phyloP scores from a whole-genome alignment of 2,113 vertebrate species.

The Neogobius melanostomus region DNA sequence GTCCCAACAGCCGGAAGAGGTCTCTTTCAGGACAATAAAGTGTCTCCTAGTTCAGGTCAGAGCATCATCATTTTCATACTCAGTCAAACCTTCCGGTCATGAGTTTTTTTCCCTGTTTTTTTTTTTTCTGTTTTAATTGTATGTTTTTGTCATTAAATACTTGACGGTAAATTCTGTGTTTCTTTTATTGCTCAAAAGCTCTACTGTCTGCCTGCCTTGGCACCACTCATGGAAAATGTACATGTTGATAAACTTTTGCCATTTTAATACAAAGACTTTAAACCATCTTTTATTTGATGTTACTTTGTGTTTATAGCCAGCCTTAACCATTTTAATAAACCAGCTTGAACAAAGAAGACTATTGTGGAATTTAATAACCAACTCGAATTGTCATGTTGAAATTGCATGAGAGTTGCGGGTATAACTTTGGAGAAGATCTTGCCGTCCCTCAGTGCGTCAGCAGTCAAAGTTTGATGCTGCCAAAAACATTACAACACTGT shows the following conservation, averaged over 20 bases:
- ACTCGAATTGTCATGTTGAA: neutral
- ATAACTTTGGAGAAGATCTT: constrained; percentile 33
- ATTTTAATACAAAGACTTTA: neutral
- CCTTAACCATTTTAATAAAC: neutral
- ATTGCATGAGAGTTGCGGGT: constrained; percentile 33
- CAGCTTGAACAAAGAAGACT: too few species aligned
- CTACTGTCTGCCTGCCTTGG: constrained; percentile 22
- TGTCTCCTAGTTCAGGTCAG: too few species aligned
- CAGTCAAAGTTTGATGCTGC: constrained; percentile 44
- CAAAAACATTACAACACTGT: constrained; percentile 62
- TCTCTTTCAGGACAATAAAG: too few species aligned
- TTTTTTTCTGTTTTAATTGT: too few species aligned
- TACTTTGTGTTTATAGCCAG: constrained; percentile 7
- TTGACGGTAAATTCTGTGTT: neutral
- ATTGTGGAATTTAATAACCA: neutral
- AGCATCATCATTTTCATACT: too few species aligned
- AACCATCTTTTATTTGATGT: constrained; percentile 19
- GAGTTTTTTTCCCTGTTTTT: too few species aligned
- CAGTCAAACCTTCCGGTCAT: too few species aligned
- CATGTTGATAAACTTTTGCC: neutral
- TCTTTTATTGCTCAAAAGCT: constrained; percentile 1
- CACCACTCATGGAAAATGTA: constrained; percentile 32
- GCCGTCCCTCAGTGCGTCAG: constrained; percentile 58
- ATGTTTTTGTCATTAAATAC: neutral
- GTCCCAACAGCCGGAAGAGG: too few species aligned